phyloP scores from a whole-genome alignment of 1,140 invertebrate species.

The Bombus ignitus region DNA sequence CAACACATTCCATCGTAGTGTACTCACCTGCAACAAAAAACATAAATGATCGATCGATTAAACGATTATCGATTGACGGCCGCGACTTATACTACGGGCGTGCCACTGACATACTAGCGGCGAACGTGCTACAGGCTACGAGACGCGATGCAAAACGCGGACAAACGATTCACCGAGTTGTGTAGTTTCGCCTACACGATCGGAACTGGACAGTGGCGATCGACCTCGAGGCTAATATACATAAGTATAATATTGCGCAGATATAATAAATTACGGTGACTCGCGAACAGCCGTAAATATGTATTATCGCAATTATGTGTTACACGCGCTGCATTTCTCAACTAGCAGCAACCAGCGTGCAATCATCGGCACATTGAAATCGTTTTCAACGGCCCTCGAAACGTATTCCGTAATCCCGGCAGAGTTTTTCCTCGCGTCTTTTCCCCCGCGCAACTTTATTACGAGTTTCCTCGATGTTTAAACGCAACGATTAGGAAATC shows the following conservation, averaged over 20 bases:
- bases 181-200: constrained; percentile 61
- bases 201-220: background rate
- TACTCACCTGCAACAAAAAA: constrained; percentile 66
- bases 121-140: background rate
- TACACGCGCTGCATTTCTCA: constrained; percentile 41
- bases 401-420: constrained; percentile 16
- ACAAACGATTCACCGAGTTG: no score
- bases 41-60: constrained; percentile 58
- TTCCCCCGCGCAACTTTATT: background rate
- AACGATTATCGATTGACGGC: constrained; percentile 40
- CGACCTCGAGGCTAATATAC: constrained; percentile 47
- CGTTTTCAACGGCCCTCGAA: constrained; percentile 26
- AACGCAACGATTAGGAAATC: background rate
- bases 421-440: background rate
- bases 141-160: no score
- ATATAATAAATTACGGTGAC: constrained; percentile 69
- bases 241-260: constrained; percentile 64
- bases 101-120: no score
- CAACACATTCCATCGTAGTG: constrained; percentile 7
- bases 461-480: background rate
- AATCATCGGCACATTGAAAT: constrained; percentile 11
- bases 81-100: no score
- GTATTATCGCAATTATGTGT: constrained; percentile 58
- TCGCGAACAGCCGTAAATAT: constrained; percentile 66
- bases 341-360: constrained; percentile 19